phyloP scores from a whole-genome alignment of 2,888 invertebrate species.

The Euproctis similis region DNA sequence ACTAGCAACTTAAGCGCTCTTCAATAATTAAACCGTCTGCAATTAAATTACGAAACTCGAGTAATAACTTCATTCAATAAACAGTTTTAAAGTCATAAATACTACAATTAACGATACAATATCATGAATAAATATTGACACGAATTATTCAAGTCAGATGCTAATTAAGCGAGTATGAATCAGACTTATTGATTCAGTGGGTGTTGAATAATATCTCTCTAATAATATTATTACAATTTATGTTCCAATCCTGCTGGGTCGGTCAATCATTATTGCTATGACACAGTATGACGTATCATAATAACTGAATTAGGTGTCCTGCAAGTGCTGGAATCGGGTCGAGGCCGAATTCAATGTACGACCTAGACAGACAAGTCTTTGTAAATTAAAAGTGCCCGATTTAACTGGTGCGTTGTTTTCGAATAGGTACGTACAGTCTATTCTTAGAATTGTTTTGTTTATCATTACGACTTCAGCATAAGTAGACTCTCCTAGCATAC shows the following conservation, averaged over 20 bases:
- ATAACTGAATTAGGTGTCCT: constrained; percentile 50
- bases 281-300: constrained; percentile 37
- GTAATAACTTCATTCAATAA: no score
- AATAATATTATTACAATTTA: constrained; percentile 10
- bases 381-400: constrained; percentile 21
- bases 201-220: constrained; percentile 5
- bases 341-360: constrained; percentile 45
- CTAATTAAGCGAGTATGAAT: not conserved
- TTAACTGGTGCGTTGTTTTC: constrained; percentile 31
- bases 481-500: no score
- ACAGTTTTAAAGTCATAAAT: no score
- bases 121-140: not conserved
- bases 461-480: no score
- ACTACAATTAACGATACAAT: constrained; percentile 7
- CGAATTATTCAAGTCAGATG: not conserved
- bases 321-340: constrained; percentile 48
- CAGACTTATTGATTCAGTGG: constrained; percentile 4
- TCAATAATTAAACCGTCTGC: no score
- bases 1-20: no score
- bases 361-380: constrained; percentile 34
- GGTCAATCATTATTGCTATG: constrained; percentile 29
- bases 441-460: no score
- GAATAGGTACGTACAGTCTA: no score
- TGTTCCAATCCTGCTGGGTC: constrained; percentile 11
- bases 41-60: no score